These are phyloP conservation scores for Melanostigma gelatinosum DNA, from an alignment of 2,113 vertebrate species.

Conservation along the genomic window DNA sequence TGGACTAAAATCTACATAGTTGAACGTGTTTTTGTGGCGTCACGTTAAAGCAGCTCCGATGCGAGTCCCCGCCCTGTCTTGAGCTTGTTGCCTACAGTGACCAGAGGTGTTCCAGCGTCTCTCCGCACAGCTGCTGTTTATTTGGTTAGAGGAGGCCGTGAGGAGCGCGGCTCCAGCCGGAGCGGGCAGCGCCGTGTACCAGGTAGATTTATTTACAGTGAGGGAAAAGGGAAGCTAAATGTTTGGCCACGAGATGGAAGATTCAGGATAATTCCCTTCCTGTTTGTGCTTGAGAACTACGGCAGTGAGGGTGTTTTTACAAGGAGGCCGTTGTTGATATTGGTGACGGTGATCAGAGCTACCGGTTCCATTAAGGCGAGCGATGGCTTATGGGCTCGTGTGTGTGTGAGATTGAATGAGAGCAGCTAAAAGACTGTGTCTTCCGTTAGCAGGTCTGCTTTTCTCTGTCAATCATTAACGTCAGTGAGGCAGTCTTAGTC, in stretches of 20 bases:
- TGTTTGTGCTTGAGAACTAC: slow-evolving; percentile 45
- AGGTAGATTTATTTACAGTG: slow-evolving; percentile 58
- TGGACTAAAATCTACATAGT: neutral
- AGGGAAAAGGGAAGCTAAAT: slow-evolving; percentile 58
- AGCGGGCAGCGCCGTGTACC: slow-evolving; percentile 33
- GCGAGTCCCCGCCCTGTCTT: neutral
- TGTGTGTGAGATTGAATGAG: slow-evolving; percentile 9
- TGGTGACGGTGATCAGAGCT: slow-evolving; percentile 35
- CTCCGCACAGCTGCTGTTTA: slow-evolving; percentile 60
- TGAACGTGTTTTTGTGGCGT: neutral
- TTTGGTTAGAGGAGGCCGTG: slow-evolving; percentile 56
- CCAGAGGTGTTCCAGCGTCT: slow-evolving; percentile 23
- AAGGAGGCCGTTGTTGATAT: slow-evolving; percentile 33
- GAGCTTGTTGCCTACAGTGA: neutral
- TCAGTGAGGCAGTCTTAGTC: slow-evolving; percentile 28
- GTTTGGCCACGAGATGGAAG: slow-evolving; percentile 56
- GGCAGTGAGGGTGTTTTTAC: slow-evolving; percentile 37
- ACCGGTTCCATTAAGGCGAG: slow-evolving; percentile 44
- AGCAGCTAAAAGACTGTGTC: slow-evolving; percentile 30
- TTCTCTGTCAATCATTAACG: slow-evolving; percentile 72
- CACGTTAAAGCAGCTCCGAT: neutral
- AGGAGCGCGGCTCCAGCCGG: slow-evolving; percentile 43
- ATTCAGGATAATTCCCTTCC: slow-evolving; percentile 53
- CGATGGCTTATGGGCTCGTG: slow-evolving; percentile 6
- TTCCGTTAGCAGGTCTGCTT: slow-evolving; percentile 47